Percentiles rank a stretch among this genome's conserved stretches.
Conservation (phyloP, 2,888 invertebrate genomes). For the Drosophila gaucha region DNA sequence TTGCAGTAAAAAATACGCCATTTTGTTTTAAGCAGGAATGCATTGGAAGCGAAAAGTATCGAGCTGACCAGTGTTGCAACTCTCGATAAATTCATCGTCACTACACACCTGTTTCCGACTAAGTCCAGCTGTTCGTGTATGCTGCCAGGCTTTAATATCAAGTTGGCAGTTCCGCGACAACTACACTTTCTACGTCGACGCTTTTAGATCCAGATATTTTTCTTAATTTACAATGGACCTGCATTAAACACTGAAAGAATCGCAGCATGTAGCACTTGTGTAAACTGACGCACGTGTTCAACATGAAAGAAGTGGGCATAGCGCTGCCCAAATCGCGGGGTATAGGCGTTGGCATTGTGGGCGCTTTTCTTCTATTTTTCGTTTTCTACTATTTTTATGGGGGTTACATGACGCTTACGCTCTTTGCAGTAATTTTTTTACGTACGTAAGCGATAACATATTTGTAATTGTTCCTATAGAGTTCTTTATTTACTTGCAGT, state of each 20-base stretch:
- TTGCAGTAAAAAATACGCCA: constrained; percentile 78
- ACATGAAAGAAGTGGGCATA: constrained; percentile 81
- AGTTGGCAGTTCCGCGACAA: constrained; percentile 41
- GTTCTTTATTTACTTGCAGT: constrained; percentile 85
- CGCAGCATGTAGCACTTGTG: constrained; percentile 45
- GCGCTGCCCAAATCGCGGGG: constrained; percentile 84
- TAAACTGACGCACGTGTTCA: constrained; percentile 29
- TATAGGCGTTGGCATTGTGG: constrained; percentile 92
- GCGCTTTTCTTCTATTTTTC: constrained; percentile 90
- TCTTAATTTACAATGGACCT: constrained; percentile 8
- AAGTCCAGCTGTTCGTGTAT: constrained; percentile 32
- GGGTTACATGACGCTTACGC: constrained; percentile 89
- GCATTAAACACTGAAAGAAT: constrained; percentile 17
- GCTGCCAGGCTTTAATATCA: constrained; percentile 1
- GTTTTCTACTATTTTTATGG: constrained; percentile 94
- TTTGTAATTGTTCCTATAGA: neutral
- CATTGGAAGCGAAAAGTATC: constrained; percentile 14
- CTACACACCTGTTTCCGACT: constrained; percentile 38
- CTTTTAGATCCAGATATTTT: constrained; percentile 25
- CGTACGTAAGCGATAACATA: constrained; percentile 85
- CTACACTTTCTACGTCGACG: constrained; percentile 30
- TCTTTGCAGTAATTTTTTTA: constrained; percentile 89
- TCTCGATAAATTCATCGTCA: neutral
- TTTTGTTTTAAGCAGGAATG: constrained; percentile 72
- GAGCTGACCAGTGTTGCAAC: constrained; percentile 9